Conservation (phyloP, 2,113 vertebrate species). For the Proteles cristata region DNA sequence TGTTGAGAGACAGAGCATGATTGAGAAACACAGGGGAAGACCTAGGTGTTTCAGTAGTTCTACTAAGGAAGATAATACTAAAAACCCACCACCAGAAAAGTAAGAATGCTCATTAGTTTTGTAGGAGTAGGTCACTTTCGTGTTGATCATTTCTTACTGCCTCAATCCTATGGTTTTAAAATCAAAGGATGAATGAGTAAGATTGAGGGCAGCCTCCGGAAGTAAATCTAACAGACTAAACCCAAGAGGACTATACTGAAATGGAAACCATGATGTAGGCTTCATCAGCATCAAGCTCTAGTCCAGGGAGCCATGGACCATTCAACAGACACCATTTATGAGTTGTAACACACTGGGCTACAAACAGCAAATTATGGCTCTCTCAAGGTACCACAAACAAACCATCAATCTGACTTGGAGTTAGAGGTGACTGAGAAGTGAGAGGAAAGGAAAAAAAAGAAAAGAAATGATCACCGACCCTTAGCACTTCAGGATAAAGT, state of each 20-base stretch:
- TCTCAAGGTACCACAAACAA: background rate
- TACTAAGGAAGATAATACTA: background rate
- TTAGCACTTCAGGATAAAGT: background rate
- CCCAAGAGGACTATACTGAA: background rate
- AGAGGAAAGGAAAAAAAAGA: background rate
- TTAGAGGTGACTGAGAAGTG: background rate
- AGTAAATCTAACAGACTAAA: background rate
- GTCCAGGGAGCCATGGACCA: background rate
- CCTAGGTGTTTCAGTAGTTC: background rate
- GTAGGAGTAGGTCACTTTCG: background rate
- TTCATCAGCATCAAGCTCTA: background rate
- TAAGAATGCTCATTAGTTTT: background rate
- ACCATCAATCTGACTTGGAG: constrained; percentile 19
- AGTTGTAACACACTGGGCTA: background rate
- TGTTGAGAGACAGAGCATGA: background rate
- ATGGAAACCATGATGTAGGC: background rate
- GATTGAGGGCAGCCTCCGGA: background rate
- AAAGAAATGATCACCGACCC: background rate
- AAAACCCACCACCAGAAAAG: background rate
- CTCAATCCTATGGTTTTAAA: background rate
- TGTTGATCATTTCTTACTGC: background rate
- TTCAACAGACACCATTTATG: background rate
- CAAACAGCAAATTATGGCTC: background rate
- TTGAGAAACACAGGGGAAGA: background rate
- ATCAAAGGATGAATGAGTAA: background rate